Conservation (phyloP, 92 coral and sea anemone genomes). For the Heteractis magnifica region DNA sequence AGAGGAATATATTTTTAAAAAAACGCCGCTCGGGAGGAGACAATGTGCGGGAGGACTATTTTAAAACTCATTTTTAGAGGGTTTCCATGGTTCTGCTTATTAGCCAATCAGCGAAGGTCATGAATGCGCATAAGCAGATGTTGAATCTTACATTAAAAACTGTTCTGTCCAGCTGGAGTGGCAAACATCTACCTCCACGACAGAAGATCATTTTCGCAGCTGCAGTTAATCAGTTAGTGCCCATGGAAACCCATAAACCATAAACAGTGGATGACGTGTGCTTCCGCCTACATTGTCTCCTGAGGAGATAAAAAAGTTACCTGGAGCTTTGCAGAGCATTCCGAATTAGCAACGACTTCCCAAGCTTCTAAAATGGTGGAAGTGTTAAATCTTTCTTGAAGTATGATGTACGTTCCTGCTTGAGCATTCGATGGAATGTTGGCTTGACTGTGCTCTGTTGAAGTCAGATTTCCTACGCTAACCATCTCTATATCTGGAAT, state of each 20-base stretch:
- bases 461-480: slow-evolving; percentile 4
- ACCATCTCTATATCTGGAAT: background rate
- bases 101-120: too few relatives aligned
- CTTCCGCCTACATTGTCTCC: background rate
- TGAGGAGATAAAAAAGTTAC: slow-evolving; percentile 12
- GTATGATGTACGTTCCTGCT: slow-evolving; percentile 46
- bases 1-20: too few relatives aligned
- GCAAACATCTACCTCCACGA: too few relatives aligned
- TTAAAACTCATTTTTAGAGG: too few relatives aligned
- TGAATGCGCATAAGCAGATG: too few relatives aligned
- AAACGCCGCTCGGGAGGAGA: too few relatives aligned
- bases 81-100: too few relatives aligned
- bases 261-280: background rate
- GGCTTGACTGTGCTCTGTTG: background rate
- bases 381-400: slow-evolving; percentile 35
- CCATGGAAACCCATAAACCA: background rate
- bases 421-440: background rate
- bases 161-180: too few relatives aligned
- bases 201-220: too few relatives aligned
- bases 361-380: slow-evolving; percentile 60
- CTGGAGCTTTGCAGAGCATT: slow-evolving; percentile 58
- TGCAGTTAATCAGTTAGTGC: too few relatives aligned
- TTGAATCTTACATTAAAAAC: too few relatives aligned
- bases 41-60: too few relatives aligned
- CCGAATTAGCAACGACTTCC: slow-evolving; percentile 60